phyloP scores from a whole-genome alignment of 92 coral and sea anemone species.

The Actinernus sp. region DNA sequence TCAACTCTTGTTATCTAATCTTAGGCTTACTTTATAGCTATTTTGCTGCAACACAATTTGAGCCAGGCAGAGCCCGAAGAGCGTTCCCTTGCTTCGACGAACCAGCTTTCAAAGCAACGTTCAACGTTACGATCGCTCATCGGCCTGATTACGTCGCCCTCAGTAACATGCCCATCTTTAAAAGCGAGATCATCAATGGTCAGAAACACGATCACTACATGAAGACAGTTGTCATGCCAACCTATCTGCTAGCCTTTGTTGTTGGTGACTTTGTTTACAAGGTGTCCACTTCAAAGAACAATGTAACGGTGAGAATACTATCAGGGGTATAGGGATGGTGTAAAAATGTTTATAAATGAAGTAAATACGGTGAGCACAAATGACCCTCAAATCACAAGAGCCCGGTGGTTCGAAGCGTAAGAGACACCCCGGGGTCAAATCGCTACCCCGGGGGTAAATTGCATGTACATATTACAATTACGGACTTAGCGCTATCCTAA shows the following conservation, averaged over 20 bases:
- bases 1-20: not conserved
- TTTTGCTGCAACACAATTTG: constrained; percentile 89
- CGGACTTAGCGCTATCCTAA: no score
- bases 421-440: no score
- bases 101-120: constrained; percentile 92
- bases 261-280: constrained; percentile 65
- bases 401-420: no score
- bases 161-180: constrained; percentile 80
- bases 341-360: no score
- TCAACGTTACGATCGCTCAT: constrained; percentile 83
- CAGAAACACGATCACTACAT: constrained; percentile 44
- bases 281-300: constrained; percentile 27
- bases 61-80: constrained; percentile 78
- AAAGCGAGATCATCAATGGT: constrained; percentile 26
- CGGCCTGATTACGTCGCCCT: constrained; percentile 62
- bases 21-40: constrained; percentile 20
- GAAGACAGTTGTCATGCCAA: constrained; percentile 68
- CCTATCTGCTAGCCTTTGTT: constrained; percentile 77
- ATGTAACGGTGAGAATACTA: constrained; percentile 55
- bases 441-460: no score
- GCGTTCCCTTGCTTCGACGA: constrained; percentile 96
- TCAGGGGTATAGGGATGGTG: no score
- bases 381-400: no score
- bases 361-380: no score
- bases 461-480: no score